phyloP scores from a whole-genome alignment of 2,888 invertebrate genomes.

The Yponomeuta plumbellus region DNA sequence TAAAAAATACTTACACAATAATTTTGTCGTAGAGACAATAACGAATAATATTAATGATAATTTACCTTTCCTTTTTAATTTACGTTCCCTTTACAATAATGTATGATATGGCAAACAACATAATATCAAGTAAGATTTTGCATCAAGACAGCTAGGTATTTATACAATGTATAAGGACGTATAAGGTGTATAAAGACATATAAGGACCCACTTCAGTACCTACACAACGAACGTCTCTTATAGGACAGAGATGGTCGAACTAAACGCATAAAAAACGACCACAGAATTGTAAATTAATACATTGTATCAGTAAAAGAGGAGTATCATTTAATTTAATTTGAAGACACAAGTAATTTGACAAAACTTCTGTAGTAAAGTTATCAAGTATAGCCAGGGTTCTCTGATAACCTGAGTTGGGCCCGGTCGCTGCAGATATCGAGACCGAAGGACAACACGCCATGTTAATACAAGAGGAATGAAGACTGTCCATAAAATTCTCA shows the following conservation, averaged over 20 bases:
- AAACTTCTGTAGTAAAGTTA: slow-evolving; percentile 75
- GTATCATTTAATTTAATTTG: slow-evolving; percentile 72
- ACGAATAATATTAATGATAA: too few relatives aligned
- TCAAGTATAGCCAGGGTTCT: slow-evolving; percentile 62
- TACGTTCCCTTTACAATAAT: too few relatives aligned
- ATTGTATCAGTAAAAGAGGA: slow-evolving; percentile 58
- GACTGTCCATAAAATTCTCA: slow-evolving; percentile 70
- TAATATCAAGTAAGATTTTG: too few relatives aligned
- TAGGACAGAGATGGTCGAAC: neutral
- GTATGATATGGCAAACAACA: too few relatives aligned
- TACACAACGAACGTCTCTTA: neutral
- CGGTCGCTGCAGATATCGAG: slow-evolving; percentile 26
- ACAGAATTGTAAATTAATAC: slow-evolving; percentile 33
- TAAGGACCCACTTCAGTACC: too few relatives aligned
- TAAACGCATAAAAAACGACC: neutral
- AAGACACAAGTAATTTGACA: slow-evolving; percentile 70
- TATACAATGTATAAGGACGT: too few relatives aligned
- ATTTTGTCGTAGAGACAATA: too few relatives aligned
- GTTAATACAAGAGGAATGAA: slow-evolving; percentile 68
- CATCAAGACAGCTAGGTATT: too few relatives aligned
- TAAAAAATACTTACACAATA: too few relatives aligned
- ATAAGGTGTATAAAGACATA: too few relatives aligned
- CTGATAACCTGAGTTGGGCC: slow-evolving; percentile 51
- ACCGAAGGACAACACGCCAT: slow-evolving; percentile 60
- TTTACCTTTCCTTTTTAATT: too few relatives aligned